These are phyloP conservation scores for Poeciliopsis turrubarensis DNA, from an alignment of 2,113 vertebrate species.

Conservation along the genomic window DNA sequence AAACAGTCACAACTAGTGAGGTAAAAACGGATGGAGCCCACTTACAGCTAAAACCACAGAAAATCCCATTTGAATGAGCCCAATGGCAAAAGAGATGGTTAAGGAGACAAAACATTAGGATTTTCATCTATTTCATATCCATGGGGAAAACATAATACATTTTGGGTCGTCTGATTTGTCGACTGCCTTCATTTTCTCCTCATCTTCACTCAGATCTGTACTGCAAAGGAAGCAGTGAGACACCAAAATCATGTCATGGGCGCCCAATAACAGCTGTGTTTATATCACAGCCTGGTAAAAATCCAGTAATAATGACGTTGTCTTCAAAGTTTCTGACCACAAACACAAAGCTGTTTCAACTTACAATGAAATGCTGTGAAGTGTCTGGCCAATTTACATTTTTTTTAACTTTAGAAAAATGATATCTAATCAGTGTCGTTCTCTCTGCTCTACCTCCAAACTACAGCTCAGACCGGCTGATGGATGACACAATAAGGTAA, in stretches of 20 bases:
- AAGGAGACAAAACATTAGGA: conserved; percentile 46
- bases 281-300: no score
- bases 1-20: conserved; percentile 27
- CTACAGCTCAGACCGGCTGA: conserved; percentile 94
- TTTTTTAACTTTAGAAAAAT: not conserved
- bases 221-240: not conserved
- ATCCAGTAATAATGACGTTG: no score
- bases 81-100: conserved; percentile 29
- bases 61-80: conserved; percentile 1
- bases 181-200: conserved; percentile 6
- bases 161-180: conserved; percentile 5
- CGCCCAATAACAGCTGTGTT: no score
- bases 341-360: no score
- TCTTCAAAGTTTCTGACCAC: no score
- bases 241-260: not conserved
- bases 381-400: not conserved
- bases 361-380: no score
- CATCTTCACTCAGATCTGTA: not conserved
- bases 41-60: conserved; percentile 37
- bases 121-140: conserved; percentile 35
- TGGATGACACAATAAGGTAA: conserved; percentile 99
- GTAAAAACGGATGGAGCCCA: conserved; percentile 25
- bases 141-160: conserved; percentile 54
- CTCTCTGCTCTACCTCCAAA: conserved; percentile 25
- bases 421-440: conserved; percentile 28